Evolutionary conservation across 1,140 invertebrate genomes (phyloP).

Genomic region (Drosophila nannoptera): DNA sequence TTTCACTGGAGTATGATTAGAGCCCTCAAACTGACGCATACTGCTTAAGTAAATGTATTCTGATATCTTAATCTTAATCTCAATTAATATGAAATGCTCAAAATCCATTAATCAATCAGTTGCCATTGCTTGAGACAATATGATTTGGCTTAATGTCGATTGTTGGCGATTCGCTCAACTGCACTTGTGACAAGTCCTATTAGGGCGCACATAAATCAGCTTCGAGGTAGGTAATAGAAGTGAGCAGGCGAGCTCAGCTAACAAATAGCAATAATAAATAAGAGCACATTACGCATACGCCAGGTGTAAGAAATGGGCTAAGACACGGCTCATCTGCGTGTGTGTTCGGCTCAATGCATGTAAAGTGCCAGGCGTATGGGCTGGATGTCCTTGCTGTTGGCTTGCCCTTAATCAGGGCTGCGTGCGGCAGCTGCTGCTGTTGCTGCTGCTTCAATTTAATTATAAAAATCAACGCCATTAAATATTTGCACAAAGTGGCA

Average conservation of each 20-base stretch:
- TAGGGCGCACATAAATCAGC: constrained; percentile 68
- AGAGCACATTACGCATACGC: constrained; percentile 71
- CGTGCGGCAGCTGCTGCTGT: constrained; percentile 9
- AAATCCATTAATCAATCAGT: too few relatives aligned
- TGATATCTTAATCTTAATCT: too few relatives aligned
- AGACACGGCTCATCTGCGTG: constrained; percentile 4
- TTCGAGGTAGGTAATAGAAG: constrained; percentile 59
- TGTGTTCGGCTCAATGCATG: constrained; percentile 26
- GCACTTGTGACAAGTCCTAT: constrained; percentile 67
- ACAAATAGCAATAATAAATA: constrained; percentile 39
- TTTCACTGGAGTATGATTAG: too few relatives aligned
- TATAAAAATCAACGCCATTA: constrained; percentile 74
- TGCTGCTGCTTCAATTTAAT: constrained; percentile 58
- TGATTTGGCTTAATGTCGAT: constrained; percentile 1
- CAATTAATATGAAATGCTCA: too few relatives aligned
- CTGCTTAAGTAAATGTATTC: too few relatives aligned
- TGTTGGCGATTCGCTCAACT: constrained; percentile 33
- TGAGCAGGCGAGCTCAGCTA: neutral
- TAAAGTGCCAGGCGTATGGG: constrained; percentile 41
- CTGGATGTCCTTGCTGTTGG: neutral
- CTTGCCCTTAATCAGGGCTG: constrained; percentile 45
- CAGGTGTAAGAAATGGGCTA: constrained; percentile 67
- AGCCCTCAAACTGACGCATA: too few relatives aligned
- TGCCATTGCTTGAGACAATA: too few relatives aligned
- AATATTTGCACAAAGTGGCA: constrained; percentile 51